A percentile compares a stretch with the other conserved stretches of the same genome.
These are phyloP conservation scores for Beaufortia kweichowensis DNA, from an alignment of 2,113 vertebrate genomes.

Conservation along the genomic window DNA sequence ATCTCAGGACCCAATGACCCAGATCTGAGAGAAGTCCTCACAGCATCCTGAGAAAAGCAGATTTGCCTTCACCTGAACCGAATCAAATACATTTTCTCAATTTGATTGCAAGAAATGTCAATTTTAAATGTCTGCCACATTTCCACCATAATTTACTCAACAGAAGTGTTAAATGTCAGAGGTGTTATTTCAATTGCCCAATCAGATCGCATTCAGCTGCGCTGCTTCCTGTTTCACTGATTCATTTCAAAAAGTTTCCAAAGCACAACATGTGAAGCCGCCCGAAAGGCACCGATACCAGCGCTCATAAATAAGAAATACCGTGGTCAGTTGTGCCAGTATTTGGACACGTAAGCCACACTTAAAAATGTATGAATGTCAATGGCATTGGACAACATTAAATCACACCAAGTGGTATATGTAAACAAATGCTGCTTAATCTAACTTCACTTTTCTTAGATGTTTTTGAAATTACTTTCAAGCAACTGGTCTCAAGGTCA, in stretches of 20 bases:
- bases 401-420: background rate
- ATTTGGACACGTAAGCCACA: background rate
- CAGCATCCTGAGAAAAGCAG: background rate
- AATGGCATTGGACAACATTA: background rate
- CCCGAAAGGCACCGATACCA: background rate
- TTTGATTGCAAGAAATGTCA: background rate
- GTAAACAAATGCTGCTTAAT: background rate
- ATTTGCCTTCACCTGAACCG: background rate
- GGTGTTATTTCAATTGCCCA: background rate
- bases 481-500: background rate
- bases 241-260: background rate
- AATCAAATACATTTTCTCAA: background rate
- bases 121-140: background rate
- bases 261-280: background rate
- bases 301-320: background rate
- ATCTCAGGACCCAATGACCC: background rate
- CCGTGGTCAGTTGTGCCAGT: background rate
- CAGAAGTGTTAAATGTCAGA: background rate
- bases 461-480: background rate
- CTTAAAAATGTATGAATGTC: background rate
- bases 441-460: background rate
- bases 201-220: background rate
- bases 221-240: background rate
- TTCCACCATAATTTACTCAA: background rate
- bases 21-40: background rate